A percentile compares a stretch with the other conserved stretches of the same genome.
These are phyloP conservation scores for Hystrix cristata DNA, from an alignment of 2,113 vertebrate genomes.

Conservation along the genomic window DNA sequence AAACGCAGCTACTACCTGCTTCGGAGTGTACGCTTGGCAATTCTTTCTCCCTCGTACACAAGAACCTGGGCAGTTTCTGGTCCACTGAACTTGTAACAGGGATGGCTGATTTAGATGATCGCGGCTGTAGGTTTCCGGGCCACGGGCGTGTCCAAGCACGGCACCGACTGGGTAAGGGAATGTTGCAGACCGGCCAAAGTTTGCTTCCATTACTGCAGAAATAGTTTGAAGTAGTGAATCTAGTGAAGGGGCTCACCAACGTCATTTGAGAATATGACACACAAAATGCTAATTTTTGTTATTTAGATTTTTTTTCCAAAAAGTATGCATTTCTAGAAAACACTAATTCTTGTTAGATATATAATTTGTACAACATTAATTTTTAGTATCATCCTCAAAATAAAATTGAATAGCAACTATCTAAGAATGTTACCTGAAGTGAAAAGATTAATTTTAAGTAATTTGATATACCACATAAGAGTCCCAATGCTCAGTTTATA, in stretches of 20 bases:
- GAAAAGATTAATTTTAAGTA: background rate
- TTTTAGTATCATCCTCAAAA: background rate
- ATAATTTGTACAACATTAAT: background rate
- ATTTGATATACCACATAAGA: background rate
- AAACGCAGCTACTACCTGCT: too few species aligned
- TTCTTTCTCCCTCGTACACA: too few species aligned
- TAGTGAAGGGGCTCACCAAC: background rate
- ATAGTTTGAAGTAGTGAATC: background rate
- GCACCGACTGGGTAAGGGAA: background rate
- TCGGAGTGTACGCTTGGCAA: too few species aligned
- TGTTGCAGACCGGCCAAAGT: background rate
- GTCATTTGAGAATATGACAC: background rate
- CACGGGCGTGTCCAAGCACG: background rate
- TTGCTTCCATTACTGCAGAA: slow-evolving; percentile 22
- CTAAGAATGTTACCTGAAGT: background rate
- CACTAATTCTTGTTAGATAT: background rate
- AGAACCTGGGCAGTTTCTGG: too few species aligned
- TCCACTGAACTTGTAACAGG: too few species aligned
- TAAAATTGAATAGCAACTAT: background rate
- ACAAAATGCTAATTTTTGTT: background rate
- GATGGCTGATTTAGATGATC: background rate
- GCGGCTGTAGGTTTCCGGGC: accelerated
- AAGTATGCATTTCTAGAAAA: background rate
- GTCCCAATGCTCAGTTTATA: background rate
- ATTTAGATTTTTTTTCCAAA: background rate